Evolutionary conservation across 2,888 invertebrate species (phyloP).

Genomic region (Hermaeophaga mercurialis): DNA sequence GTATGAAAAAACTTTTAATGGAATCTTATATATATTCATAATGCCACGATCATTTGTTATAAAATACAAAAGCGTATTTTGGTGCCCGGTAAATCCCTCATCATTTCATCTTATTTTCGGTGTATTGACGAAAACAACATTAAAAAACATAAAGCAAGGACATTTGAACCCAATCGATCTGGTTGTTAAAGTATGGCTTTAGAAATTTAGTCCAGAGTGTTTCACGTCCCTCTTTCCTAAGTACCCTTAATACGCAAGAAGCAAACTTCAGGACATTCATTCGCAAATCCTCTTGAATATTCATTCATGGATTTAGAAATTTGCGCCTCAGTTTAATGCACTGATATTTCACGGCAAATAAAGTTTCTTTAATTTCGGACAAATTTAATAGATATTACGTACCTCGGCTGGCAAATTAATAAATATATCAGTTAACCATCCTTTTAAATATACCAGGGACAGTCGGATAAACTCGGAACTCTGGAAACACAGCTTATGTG

Average conservation of each 20-base stretch:
- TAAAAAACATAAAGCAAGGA: not conserved
- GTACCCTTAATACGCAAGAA: conserved; percentile 3
- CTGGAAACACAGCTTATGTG: too few species aligned
- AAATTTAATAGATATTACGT: too few species aligned
- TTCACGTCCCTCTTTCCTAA: conserved; percentile 4
- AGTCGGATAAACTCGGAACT: too few species aligned
- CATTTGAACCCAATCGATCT: conserved; percentile 1
- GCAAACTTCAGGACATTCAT: not conserved
- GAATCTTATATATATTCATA: too few species aligned
- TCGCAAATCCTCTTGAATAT: conserved; percentile 8
- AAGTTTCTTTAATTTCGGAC: not conserved
- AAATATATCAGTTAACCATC: too few species aligned
- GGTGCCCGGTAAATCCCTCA: too few species aligned
- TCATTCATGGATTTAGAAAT: conserved; percentile 5
- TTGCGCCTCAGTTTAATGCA: not conserved
- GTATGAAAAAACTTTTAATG: too few species aligned
- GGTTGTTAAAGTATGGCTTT: conserved; percentile 8
- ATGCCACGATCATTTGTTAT: too few species aligned
- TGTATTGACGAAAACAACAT: not conserved
- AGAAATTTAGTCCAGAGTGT: conserved; percentile 10
- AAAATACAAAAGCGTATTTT: too few species aligned
- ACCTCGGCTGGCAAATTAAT: too few species aligned
- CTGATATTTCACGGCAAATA: conserved; percentile 1
- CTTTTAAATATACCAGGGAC: too few species aligned
- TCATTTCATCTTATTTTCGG: too few species aligned